Evolutionary conservation across 2,113 vertebrate species (phyloP).

Genomic region (Perccottus glenii): DNA sequence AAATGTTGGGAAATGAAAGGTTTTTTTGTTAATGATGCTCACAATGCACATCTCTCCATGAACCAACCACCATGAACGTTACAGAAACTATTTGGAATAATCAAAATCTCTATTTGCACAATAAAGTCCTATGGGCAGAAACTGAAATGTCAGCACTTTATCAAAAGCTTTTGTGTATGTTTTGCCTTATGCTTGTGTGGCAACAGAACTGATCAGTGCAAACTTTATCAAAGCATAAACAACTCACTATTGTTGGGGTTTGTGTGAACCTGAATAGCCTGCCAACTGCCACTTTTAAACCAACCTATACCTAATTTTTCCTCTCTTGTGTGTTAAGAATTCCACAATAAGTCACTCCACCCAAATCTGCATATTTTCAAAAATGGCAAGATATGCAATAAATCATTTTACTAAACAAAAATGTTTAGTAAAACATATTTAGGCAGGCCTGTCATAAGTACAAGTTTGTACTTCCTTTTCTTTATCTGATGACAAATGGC

Average conservation of each 20-base stretch:
- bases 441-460: no score
- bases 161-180: no score
- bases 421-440: no score
- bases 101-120: slow-evolving; percentile 32
- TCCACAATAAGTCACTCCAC: slow-evolving; percentile 7
- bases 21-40: slow-evolving; percentile 30
- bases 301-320: slow-evolving; percentile 5
- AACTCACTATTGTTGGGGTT: not conserved
- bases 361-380: slow-evolving; percentile 15
- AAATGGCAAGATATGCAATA: not conserved
- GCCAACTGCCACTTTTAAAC: slow-evolving; percentile 12
- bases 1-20: slow-evolving; percentile 26
- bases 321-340: not conserved
- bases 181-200: not conserved
- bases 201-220: not conserved
- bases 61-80: no score
- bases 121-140: slow-evolving; percentile 26
- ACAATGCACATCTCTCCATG: slow-evolving; percentile 27
- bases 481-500: not conserved
- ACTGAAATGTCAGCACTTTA: not conserved
- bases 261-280: not conserved
- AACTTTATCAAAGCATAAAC: not conserved
- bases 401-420: no score
- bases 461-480: not conserved
- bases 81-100: slow-evolving; percentile 19